A percentile compares a stretch with the other conserved stretches of the same genome.
These are phyloP conservation scores for Falco concolor DNA, from an alignment of 2,797 vertebrate species.

Conservation along the genomic window DNA sequence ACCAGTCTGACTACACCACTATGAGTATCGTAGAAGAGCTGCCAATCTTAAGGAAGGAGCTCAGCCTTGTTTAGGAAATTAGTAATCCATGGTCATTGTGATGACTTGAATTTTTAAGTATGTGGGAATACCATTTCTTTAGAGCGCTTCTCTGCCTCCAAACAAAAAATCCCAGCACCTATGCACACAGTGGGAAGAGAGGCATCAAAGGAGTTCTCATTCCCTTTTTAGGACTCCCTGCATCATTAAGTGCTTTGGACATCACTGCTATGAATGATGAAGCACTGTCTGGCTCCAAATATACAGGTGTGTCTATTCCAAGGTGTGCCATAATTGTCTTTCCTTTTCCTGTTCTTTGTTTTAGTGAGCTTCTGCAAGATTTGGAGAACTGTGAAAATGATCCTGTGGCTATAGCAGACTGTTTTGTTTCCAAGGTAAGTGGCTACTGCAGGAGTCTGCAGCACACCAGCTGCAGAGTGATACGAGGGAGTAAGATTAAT, in stretches of 20 bases:
- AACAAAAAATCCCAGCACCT: not conserved
- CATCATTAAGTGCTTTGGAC: not conserved
- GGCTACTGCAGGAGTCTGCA: not conserved
- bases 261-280: not conserved
- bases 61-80: not conserved
- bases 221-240: not conserved
- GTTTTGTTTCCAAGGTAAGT: slow-evolving; percentile 97
- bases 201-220: not conserved
- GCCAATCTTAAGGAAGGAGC: not conserved
- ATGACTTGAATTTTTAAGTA: not conserved
- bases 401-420: slow-evolving; percentile 95
- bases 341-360: slow-evolving; percentile 12
- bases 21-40: not conserved
- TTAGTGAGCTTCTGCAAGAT: slow-evolving; percentile 90
- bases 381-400: slow-evolving; percentile 95
- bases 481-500: not conserved
- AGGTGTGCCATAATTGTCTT: not conserved
- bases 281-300: not conserved
- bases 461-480: not conserved
- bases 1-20: not conserved
- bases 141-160: not conserved
- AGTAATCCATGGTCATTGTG: not conserved
- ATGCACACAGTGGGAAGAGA: not conserved
- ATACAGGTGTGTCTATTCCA: not conserved
- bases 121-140: not conserved